These are phyloP conservation scores for Cepaea nemoralis DNA, from an alignment of 1,140 invertebrate genomes.

Conservation along the genomic window DNA sequence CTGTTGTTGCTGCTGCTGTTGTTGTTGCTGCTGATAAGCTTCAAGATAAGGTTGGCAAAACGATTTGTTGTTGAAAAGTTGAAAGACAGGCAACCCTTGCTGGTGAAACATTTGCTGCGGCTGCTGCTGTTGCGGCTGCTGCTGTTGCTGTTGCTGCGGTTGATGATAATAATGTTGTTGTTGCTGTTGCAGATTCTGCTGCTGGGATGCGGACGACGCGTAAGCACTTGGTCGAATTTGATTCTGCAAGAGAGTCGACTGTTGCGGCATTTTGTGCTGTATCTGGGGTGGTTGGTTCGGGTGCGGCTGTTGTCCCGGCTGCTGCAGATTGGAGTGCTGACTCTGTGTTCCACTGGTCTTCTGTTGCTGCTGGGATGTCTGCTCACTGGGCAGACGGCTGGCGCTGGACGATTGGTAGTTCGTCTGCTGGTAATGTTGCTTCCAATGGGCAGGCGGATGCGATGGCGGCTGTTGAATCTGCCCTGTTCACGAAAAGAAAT, in stretches of 20 bases:
- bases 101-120: constrained; percentile 4
- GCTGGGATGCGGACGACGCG: neutral
- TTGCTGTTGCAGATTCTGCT: neutral
- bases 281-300: neutral
- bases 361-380: neutral
- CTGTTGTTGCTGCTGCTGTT: constrained; percentile 31
- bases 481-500: too few species aligned
- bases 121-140: constrained; percentile 8
- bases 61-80: constrained; percentile 34
- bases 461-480: constrained; percentile 21
- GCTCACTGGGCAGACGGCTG: neutral
- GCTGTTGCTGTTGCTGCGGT: constrained; percentile 13
- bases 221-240: neutral
- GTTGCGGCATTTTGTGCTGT: constrained; percentile 11
- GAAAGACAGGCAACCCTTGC: constrained; percentile 21
- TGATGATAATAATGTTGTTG: constrained; percentile 18
- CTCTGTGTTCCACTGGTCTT: neutral
- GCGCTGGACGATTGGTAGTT: neutral
- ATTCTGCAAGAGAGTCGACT: constrained; percentile 27
- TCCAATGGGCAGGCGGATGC: constrained; percentile 5
- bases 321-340: constrained; percentile 3
- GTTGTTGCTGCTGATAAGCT: neutral
- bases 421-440: constrained; percentile 20
- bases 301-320: neutral
- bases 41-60: constrained; percentile 20